phyloP scores from a whole-genome alignment of 2,113 vertebrate genomes.

The Tyto alba region DNA sequence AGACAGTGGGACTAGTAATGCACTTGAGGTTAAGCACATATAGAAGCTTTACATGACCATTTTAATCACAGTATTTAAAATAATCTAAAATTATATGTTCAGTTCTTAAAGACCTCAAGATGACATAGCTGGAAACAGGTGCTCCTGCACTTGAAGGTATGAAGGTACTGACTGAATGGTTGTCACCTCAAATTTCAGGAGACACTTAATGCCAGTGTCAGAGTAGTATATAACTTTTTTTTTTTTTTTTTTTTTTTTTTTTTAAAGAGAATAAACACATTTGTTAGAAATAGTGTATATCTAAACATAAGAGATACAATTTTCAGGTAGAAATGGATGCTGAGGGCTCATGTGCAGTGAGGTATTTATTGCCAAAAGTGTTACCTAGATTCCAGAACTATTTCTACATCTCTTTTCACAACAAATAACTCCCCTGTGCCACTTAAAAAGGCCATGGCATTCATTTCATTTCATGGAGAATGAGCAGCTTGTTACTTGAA shows the following conservation, averaged over 20 bases:
- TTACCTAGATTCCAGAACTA: constrained; percentile 28
- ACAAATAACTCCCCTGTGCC: constrained; percentile 11
- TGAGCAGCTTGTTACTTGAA: constrained; percentile 49
- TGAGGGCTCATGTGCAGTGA: neutral
- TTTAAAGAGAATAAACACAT: neutral
- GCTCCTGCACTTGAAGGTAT: neutral
- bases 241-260: constrained; percentile 12
- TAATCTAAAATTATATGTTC: neutral
- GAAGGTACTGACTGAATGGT: neutral
- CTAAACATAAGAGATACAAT: neutral
- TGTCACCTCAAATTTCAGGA: neutral
- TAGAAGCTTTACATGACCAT: neutral
- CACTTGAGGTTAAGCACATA: neutral
- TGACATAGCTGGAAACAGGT: neutral
- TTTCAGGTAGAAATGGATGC: neutral
- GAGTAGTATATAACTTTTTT: neutral
- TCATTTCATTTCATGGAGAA: constrained; percentile 58
- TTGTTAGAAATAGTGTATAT: neutral
- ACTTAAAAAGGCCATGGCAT: constrained; percentile 49
- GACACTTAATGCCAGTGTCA: neutral
- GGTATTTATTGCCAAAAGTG: neutral
- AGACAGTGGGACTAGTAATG: neutral
- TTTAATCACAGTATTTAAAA: neutral
- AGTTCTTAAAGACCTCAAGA: neutral
- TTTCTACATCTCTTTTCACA: constrained; percentile 42